Conservation (phyloP, 2,888 invertebrate genomes). For the Drosophila gaucha region DNA sequence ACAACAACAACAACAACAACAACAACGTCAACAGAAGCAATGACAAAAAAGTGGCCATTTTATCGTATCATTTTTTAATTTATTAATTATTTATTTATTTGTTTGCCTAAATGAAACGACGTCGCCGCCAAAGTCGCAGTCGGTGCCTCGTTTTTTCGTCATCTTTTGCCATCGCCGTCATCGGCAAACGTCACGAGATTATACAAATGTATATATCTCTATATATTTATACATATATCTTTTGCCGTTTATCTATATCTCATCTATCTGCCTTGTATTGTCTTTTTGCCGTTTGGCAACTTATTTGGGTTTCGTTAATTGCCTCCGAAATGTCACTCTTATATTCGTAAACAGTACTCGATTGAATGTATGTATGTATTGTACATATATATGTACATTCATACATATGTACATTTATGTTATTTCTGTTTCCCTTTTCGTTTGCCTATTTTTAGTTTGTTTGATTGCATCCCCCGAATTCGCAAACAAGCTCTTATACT, state of each 20-base stretch:
- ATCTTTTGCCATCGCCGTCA: slow-evolving; percentile 35
- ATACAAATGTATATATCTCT: background rate
- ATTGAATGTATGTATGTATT: too few relatives aligned
- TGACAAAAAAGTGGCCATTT: slow-evolving; percentile 30
- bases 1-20: slow-evolving; percentile 13
- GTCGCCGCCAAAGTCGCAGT: slow-evolving; percentile 9
- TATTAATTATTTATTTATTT: slow-evolving; percentile 65
- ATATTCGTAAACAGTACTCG: slow-evolving; percentile 26
- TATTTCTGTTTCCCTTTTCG: slow-evolving; percentile 8
- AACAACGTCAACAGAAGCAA: slow-evolving; percentile 15
- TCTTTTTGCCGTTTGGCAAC: slow-evolving; percentile 5
- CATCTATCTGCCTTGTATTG: slow-evolving; percentile 15
- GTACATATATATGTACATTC: background rate
- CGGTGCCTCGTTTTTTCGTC: slow-evolving; percentile 26
- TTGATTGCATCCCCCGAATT: slow-evolving; percentile 2
- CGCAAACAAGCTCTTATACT: slow-evolving; percentile 2
- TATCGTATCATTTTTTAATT: slow-evolving; percentile 51
- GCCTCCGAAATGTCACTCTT: slow-evolving; percentile 41
- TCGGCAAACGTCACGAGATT: slow-evolving; percentile 39
- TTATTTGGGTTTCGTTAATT: slow-evolving; percentile 35
- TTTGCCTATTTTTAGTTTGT: slow-evolving; percentile 8
- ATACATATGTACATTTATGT: background rate
- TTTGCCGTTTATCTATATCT: slow-evolving; percentile 10
- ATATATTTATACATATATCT: slow-evolving; percentile 2
- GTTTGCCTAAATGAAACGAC: slow-evolving; percentile 30